Evolutionary conservation across 2,113 vertebrate species (phyloP).

Genomic region (Bambusicola thoracicus): DNA sequence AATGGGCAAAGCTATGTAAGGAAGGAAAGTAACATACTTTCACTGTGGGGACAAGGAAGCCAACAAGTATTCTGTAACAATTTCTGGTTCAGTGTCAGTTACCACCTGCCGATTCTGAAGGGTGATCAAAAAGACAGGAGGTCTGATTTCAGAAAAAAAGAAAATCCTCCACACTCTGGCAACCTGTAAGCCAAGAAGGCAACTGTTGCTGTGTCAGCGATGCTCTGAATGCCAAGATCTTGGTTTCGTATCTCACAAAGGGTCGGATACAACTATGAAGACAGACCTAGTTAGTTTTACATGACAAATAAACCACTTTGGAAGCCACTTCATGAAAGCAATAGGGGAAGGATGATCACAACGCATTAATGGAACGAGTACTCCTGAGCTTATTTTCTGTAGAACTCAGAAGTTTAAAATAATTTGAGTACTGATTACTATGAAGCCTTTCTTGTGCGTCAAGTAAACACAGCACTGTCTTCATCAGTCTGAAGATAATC

Average conservation of each 20-base stretch:
- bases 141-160: not conserved
- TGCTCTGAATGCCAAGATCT: not conserved
- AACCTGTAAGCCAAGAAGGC: not conserved
- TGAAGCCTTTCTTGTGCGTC: not conserved
- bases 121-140: not conserved
- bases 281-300: not conserved
- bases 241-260: not conserved
- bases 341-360: not conserved
- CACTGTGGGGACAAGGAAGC: not conserved
- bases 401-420: not conserved
- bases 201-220: not conserved
- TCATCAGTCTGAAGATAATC: not conserved
- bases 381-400: not conserved
- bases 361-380: not conserved
- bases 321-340: not conserved
- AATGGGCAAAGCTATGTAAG: not conserved
- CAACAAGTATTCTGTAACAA: not conserved
- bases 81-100: not conserved
- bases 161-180: not conserved
- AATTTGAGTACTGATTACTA: not conserved
- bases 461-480: not conserved
- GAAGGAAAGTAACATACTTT: not conserved
- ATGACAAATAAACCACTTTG: not conserved
- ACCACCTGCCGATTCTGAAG: not conserved
- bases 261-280: rapidly evolving